Evolutionary conservation across 2,113 vertebrate species (phyloP), one percentile per base, ranked within the genome.

Genomic region (Tamias sibiricus): DNA sequence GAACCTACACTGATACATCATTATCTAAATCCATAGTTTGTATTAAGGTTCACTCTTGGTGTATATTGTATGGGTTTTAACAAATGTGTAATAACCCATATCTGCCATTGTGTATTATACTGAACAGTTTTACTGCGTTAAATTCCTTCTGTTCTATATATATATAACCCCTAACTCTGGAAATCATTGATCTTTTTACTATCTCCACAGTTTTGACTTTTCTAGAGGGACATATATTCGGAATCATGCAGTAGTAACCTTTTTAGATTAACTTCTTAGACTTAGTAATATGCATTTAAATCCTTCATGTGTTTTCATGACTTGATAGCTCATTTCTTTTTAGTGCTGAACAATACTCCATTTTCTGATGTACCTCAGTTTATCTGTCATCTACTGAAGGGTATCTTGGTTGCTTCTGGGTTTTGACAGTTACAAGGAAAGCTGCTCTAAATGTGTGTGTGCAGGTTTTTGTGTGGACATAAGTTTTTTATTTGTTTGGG

Each of bases 261-360:
- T 88, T 86, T 83, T 54, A 93, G 32, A 79, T 77, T 54, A 30
- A 16, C n/a, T 80, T 83, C 40, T 83, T 93, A 68, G 28, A 68
- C 42, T 83, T 90, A 47, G 12, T 72, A 74, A 57, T 66, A 59
- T 2, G 44, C 59, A 72, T 44, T 71, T 42, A 83, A 69, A 26
- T 87, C 42, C 28, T 82, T 44, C 37, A 28, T 88, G n/a, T 57
- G 20, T 96, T 93, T 62, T 84, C 42, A 37, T 87, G 69, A 4
- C 59, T 86, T 74, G 16, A 69, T 77, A 77, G n/a, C 20, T 89
- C 54, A 66, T 90, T 94, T 94, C 54, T 85, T 96, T 85, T 85
- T 37, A 69, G 28, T 76, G 30, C n/a, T 86, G 52, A 83, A 52
- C 35, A 62, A 74, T 68, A 30, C 1, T 59, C 16, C 10, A 2